A percentile compares a stretch with the other conserved stretches of the same genome.
Conservation (phyloP, 1,140 invertebrate species). For the Lordiphosa clarofinis region DNA sequence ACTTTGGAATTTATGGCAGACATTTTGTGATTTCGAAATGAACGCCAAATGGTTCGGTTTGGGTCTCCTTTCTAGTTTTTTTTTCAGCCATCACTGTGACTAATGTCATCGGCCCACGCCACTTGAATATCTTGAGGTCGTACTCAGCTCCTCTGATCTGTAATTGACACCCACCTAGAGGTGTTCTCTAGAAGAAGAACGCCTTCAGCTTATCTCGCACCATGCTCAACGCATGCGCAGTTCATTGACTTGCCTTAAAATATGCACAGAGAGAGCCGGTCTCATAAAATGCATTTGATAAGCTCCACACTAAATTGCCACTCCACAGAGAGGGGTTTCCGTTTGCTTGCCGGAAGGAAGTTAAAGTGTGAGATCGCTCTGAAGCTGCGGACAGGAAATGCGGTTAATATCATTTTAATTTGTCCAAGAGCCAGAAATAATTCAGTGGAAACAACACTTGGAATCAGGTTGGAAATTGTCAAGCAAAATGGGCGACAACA, state of each 20-base stretch:
- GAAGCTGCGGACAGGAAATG: constrained; percentile 58
- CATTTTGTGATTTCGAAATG: constrained; percentile 76
- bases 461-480: constrained; percentile 34
- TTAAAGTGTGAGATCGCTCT: constrained; percentile 58
- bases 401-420: constrained; percentile 70
- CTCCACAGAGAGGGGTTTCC: constrained; percentile 47
- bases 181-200: constrained; percentile 33
- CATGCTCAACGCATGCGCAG: constrained; percentile 51
- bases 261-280: constrained; percentile 35
- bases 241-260: constrained; percentile 62
- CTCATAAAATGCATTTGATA: constrained; percentile 71
- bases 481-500: constrained; percentile 19
- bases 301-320: constrained; percentile 43
- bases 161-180: constrained; percentile 75
- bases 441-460: constrained; percentile 41
- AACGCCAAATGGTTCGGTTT: constrained; percentile 38
- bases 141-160: constrained; percentile 21
- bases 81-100: constrained; percentile 50
- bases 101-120: constrained; percentile 66
- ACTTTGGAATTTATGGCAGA: constrained; percentile 77
- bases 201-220: constrained; percentile 53
- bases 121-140: constrained; percentile 36
- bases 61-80: constrained; percentile 28
- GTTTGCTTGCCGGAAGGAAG: constrained; percentile 66
- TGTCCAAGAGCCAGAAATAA: constrained; percentile 26